Evolutionary conservation across 2,797 vertebrate species (phyloP).

Genomic region (Phoebastria nigripes): DNA sequence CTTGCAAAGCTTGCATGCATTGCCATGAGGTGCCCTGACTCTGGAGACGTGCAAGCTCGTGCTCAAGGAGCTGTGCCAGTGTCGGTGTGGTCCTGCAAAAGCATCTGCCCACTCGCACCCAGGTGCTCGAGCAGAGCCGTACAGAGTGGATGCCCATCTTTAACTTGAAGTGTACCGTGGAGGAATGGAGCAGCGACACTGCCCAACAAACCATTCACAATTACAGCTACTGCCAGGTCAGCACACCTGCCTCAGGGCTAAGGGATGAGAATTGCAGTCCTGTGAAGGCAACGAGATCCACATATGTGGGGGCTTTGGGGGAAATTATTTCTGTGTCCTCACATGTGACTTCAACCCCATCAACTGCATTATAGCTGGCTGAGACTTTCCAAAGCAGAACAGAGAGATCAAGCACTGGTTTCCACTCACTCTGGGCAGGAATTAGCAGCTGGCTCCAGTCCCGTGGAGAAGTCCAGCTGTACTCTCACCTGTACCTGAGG

Average conservation of each 20-base stretch:
- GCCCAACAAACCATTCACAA: accelerated
- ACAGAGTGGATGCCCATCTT: neutral
- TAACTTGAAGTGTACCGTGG: accelerated
- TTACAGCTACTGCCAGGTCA: neutral
- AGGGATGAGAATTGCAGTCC: neutral
- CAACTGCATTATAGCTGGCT: neutral
- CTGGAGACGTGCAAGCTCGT: neutral
- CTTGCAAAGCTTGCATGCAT: neutral
- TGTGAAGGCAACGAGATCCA: neutral
- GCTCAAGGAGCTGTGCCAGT: neutral
- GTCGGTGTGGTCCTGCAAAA: neutral
- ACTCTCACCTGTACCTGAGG: neutral
- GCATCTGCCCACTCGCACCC: neutral
- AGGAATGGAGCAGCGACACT: accelerated
- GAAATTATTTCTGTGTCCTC: neutral
- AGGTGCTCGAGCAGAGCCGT: neutral
- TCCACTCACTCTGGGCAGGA: neutral
- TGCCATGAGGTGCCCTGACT: neutral
- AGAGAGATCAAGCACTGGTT: neutral
- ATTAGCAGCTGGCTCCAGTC: neutral
- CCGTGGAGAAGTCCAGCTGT: neutral
- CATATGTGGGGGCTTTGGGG: accelerated
- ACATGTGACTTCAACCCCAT: neutral
- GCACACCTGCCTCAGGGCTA: accelerated
- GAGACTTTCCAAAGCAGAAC: neutral